Base-by-base conservation (phyloP, 2,113 vertebrate genomes). In the Erythrolamprus reginae region DNA sequence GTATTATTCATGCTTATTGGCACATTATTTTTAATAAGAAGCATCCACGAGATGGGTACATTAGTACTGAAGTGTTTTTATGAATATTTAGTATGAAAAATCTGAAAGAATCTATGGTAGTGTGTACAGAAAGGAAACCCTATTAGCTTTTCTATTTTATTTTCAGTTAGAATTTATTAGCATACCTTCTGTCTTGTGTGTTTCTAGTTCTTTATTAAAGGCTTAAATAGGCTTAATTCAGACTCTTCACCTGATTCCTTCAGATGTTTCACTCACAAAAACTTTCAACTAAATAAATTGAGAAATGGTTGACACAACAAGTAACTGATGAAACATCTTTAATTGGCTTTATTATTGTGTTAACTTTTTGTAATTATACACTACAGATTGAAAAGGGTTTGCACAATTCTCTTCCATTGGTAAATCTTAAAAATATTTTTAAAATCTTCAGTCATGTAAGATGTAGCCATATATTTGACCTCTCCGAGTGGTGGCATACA, bases 21-120 rank as follows among this genome's bases (percentile, higher is more conserved):
- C 6, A 52, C 24, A 3, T 24, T 28, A 1, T 50, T 42, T 21
- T 86, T 2, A 58, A 52, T n/a, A 0, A 0, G 0, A 28, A 28
- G 42, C 0, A 42, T 47, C 0, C 23, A 38, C 26, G 88, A 26
- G n/a, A n/a, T 38, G 47, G 23, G 23, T 47, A 2, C 65, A 89
- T 38, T 13, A 88, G 5, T 0, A 33, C 13, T 4, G 47, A 24
- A 51, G 38, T 6, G 8, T 13, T 90, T 24, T 8, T 87, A 45
- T n/a, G 38, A 56, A 87, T 38, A 4, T 84, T 48, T n/a, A 84
- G 82, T 42, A 65, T 50, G 10, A 21, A 33, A 47, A 84, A 48
- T 61, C n/a, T 45, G 5, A 42, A 58, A 42, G 53, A 84, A 65
- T 33, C 10, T 84, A 26, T 10, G 7, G 82, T 84, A 88, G 17